Conservation (phyloP, 1,140 invertebrate genomes). For the Lysiphlebus fabarum region DNA sequence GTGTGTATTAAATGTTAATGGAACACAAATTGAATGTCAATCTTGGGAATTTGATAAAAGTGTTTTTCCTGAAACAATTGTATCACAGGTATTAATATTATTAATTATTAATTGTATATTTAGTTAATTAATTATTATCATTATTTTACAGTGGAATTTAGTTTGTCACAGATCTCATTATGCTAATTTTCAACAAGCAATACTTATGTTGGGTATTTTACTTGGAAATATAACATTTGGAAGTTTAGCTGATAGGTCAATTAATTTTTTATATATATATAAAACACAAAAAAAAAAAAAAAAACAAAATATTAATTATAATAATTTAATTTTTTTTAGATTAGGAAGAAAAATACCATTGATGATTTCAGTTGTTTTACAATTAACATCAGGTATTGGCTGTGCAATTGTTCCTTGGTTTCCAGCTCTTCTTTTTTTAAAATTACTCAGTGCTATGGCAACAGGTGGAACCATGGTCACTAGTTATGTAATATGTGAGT, state of each 20-base stretch:
- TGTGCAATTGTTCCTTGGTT: slow-evolving; percentile 56
- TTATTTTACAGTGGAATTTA: slow-evolving; percentile 61
- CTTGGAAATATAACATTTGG: slow-evolving; percentile 70
- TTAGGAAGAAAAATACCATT: slow-evolving; percentile 74
- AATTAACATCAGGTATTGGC: slow-evolving; percentile 61
- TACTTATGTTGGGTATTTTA: slow-evolving; percentile 73
- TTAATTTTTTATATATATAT: not conserved
- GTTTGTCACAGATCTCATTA: slow-evolving; percentile 63
- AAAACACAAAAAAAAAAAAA: not conserved
- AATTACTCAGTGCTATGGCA: slow-evolving; percentile 55
- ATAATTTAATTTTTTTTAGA: too few relatives aligned
- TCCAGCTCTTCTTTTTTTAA: slow-evolving; percentile 51
- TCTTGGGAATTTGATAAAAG: slow-evolving; percentile 62
- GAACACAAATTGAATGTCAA: slow-evolving; percentile 51
- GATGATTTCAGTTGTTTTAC: slow-evolving; percentile 66
- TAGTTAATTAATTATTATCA: not conserved
- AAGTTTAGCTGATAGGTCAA: slow-evolving; percentile 67
- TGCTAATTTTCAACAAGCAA: slow-evolving; percentile 68
- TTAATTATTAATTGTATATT: not conserved
- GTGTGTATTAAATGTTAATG: slow-evolving; percentile 39
- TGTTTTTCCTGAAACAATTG: slow-evolving; percentile 67
- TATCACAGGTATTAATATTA: slow-evolving; percentile 56
- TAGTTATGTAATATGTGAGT: slow-evolving; percentile 57
- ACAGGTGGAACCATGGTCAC: slow-evolving; percentile 72
- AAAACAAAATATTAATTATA: too few relatives aligned